A percentile compares a stretch with the other conserved stretches of the same genome.
Evolutionary conservation across 2,113 vertebrate genomes (phyloP).

Genomic region (Nipponia nippon): DNA sequence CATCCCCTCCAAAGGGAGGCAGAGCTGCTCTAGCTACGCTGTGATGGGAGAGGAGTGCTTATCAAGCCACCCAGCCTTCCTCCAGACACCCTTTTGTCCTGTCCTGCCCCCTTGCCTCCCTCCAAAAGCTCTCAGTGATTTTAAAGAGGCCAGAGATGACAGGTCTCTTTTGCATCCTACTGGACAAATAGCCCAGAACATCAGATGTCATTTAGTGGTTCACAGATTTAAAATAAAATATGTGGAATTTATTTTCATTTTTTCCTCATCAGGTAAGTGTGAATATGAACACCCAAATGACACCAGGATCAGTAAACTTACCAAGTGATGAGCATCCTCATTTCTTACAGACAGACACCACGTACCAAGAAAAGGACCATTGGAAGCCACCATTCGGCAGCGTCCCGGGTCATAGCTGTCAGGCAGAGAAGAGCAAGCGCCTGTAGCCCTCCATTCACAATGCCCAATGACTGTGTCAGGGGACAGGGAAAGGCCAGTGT

Average conservation of each 20-base stretch:
- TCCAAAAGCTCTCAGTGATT: not conserved
- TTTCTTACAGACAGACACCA: not conserved
- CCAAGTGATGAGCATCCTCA: fast-evolving
- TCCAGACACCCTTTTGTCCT: not conserved
- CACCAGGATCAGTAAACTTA: not conserved
- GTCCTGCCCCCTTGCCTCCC: not conserved
- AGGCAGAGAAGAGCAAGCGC: not conserved
- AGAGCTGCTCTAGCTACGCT: fast-evolving
- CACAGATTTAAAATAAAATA: not conserved
- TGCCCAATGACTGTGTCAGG: not conserved
- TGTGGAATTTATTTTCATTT: not conserved
- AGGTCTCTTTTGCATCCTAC: not conserved
- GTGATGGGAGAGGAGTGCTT: not conserved
- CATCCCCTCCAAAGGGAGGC: not conserved
- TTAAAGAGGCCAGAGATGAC: not conserved
- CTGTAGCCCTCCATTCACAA: not conserved
- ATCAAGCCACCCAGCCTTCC: not conserved
- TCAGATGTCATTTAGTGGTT: not conserved
- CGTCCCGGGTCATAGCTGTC: not conserved
- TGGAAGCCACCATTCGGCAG: not conserved
- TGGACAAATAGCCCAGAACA: not conserved
- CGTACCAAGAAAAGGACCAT: not conserved
- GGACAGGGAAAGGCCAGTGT: not conserved
- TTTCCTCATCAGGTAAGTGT: not conserved
- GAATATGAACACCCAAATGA: fast-evolving